Evolutionary conservation across 1,140 invertebrate genomes (phyloP), one percentile per base, ranked within the genome.

Genomic region (Atta cephalotes): DNA sequence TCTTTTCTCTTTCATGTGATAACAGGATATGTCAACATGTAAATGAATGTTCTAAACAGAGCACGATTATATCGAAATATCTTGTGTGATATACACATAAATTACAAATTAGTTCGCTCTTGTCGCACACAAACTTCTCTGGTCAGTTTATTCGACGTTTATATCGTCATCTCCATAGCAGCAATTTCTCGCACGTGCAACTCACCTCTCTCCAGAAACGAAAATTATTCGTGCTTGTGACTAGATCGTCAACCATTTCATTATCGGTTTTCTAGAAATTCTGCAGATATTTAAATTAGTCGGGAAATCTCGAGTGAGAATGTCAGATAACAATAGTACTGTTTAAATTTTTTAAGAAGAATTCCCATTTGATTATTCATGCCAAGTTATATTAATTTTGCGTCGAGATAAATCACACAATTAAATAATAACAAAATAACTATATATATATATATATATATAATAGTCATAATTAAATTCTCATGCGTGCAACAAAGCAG

Each of bases 91-190:
- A 35, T 60, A 21, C 4, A 76, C 88, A 88, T 88, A 87, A 91
- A 92, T 89, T 81, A 89, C 85, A 91, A 91, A 92, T 91, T 92
- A 92, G 88, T 88, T 91, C 80, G 80, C 70, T 78, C 62, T 88
- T 81, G 79, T 71, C 53, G 49, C 21, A 53, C 49, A 81, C 84
- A n/a, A 70, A 87, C 35, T 81, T 81, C 60, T 78, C 80, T 70
- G 87, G 78, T 89, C 85, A 88, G 86, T 86, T 89, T 89, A 91
- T 82, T 86, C 81, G 71, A 25, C 74, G 78, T 70, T 70, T 49
- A 51, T 63, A 76, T 74, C 80, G 65, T 18, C 53, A 31, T 51
- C 18, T 28, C 56, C 45, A 28, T 25, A n/a, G n/a, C 16, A 60
- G 53, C 28, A 53, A 60, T 71, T 65, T 65, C 49, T 62, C 86